Percentiles rank a stretch among this genome's conserved stretches.
phyloP scores from a whole-genome alignment of 1,140 invertebrate species.

The Procambarus virginalis region DNA sequence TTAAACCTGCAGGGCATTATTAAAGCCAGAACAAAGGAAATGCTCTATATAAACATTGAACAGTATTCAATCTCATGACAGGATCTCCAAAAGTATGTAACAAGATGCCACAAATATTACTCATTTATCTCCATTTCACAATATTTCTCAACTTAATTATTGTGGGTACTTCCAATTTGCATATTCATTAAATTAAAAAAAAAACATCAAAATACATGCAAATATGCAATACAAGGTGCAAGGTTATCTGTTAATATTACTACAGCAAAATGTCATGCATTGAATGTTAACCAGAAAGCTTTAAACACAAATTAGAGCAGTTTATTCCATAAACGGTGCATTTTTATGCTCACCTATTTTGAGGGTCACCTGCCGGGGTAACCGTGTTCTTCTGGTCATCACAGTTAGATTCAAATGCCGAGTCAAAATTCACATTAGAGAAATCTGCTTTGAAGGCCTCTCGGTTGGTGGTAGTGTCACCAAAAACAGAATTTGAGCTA shows the following conservation, averaged over 20 bases:
- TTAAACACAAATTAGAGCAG: neutral
- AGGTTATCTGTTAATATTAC: neutral
- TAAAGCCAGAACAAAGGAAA: too few species aligned
- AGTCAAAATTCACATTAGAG: conserved; percentile 56
- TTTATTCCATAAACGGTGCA: neutral
- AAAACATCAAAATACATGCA: neutral
- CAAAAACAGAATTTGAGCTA: conserved; percentile 48
- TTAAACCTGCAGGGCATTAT: too few species aligned
- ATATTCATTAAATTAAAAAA: too few species aligned
- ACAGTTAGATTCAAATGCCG: conserved; percentile 54
- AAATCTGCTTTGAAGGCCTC: conserved; percentile 56
- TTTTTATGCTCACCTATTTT: conserved; percentile 29
- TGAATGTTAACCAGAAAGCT: neutral
- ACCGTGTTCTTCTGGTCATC: conserved; percentile 49
- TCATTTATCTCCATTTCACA: too few species aligned
- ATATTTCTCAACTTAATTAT: too few species aligned
- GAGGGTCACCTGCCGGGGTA: conserved; percentile 38
- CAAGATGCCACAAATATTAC: too few species aligned
- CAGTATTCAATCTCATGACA: too few species aligned
- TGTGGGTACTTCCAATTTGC: too few species aligned
- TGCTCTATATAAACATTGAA: too few species aligned
- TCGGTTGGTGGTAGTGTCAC: conserved; percentile 46
- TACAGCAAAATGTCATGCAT: neutral
- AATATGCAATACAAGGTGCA: neutral
- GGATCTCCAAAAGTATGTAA: too few species aligned